Conservation (phyloP, 1,140 invertebrate species). For the Calephelis nemesis region DNA sequence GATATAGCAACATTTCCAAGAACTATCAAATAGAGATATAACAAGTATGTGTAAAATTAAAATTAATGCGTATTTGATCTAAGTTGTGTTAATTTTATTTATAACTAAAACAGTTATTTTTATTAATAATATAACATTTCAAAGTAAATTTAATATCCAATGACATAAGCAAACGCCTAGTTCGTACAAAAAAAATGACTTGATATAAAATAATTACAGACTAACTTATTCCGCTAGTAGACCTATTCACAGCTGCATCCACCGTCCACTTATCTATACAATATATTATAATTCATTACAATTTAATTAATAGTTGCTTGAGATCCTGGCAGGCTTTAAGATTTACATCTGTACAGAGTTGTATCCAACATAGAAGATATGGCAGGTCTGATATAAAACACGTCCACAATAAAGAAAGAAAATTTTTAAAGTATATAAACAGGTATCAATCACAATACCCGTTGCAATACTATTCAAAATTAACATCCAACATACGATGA, state of each 20-base stretch:
- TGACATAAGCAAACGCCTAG: neutral
- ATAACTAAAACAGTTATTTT: no score
- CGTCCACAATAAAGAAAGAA: neutral
- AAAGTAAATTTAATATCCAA: neutral
- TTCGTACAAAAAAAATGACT: constrained; percentile 12
- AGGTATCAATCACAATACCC: constrained; percentile 13
- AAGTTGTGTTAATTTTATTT: no score
- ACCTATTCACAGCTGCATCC: constrained; percentile 66
- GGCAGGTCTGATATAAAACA: constrained; percentile 18
- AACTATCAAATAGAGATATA: no score
- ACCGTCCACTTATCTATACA: constrained; percentile 46
- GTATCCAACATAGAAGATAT: constrained; percentile 42
- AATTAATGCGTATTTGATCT: no score
- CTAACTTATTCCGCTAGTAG: constrained; percentile 16
- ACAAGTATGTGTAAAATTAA: no score
- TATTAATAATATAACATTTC: no score
- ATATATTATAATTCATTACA: constrained; percentile 50
- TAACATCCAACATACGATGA: neutral
- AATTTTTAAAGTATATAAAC: neutral
- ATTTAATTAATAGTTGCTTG: constrained; percentile 49
- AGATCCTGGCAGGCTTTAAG: constrained; percentile 59
- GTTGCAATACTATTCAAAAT: neutral
- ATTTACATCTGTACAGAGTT: constrained; percentile 41
- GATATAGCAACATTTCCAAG: no score
- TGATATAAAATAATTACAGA: constrained; percentile 11